phyloP scores from a whole-genome alignment of 2,797 vertebrate genomes.

The Loriculus beryllinus region DNA sequence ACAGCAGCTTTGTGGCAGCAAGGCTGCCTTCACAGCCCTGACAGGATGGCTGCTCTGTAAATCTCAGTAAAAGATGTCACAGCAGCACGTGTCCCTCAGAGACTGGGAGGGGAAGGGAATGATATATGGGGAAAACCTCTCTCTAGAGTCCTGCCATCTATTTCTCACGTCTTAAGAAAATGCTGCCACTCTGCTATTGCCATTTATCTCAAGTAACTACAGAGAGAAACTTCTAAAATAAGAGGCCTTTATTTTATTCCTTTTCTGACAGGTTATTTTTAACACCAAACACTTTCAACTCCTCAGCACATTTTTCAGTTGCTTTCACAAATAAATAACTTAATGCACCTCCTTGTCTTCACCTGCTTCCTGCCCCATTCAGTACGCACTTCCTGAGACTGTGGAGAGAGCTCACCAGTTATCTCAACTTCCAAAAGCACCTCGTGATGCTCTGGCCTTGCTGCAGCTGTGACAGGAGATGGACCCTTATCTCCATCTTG shows the following conservation, averaged over 20 bases:
- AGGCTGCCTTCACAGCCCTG: conserved; percentile 22
- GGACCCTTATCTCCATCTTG: background rate
- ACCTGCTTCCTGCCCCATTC: conserved; percentile 2
- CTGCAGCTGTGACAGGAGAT: background rate
- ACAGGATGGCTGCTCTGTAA: conserved; percentile 55
- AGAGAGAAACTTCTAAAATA: background rate
- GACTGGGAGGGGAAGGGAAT: conserved; percentile 35
- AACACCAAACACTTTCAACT: background rate
- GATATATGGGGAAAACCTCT: conserved; percentile 5
- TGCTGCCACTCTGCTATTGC: conserved; percentile 9
- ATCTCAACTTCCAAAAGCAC: background rate
- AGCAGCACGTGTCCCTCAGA: conserved; percentile 3
- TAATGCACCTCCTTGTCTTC: background rate
- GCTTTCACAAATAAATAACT: conserved; percentile 18
- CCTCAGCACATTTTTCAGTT: conserved; percentile 17
- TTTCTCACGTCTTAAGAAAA: conserved; percentile 59
- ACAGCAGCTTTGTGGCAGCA: background rate
- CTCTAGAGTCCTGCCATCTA: conserved; percentile 41
- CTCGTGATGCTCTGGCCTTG: fast-evolving
- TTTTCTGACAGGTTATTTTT: conserved; percentile 10
- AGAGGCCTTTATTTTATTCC: background rate
- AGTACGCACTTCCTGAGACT: background rate
- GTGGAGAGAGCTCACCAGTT: background rate
- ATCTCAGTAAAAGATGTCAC: conserved; percentile 63
- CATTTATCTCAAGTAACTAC: conserved; percentile 46